Base-by-base conservation (phyloP, 2,888 invertebrate species). In the Silvanus unidentatus region DNA sequence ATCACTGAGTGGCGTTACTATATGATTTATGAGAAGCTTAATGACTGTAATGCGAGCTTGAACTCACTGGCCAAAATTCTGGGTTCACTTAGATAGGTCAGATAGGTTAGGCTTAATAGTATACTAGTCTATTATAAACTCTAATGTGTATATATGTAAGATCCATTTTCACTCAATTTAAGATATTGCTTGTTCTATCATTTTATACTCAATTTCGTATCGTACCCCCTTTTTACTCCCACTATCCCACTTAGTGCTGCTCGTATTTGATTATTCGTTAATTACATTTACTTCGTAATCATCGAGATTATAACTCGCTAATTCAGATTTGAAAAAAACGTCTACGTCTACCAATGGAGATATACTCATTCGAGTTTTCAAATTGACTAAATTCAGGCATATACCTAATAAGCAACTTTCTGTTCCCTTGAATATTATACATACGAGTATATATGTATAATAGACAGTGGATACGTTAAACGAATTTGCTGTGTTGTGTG, bases 21-120 rank as follows among this genome's bases (percentile, higher is more conserved):
- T 57, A 54, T 57, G 57, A 57, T 57, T 57, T 53, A 57, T 57
- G 53, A 49, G 43, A 46, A 55, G 54, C 57, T 54, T 57, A 57
- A 57, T 57, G 57, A 55, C 57, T 54, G 52, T 57, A 55, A 57
- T 55, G 52, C 50, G 48, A 54, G 47, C 53, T 49, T 50, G 53
- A 57, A 50, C 49, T 53, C 48, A 48, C 50, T 52, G 50, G 44
- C 54, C 47, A 48, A 53, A 57, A 54, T 49, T 57, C 48, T 42
- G 49, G 51, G 54, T 52, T 55, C 53, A 50, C 50, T 57, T 51
- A 52, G 53, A 53, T 57, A 51, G 50, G 55, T 52, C 55, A 51
- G 52, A 52, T 52, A 49, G 53, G 53, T 55, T 50, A 45, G 45
- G 51, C 49, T 48, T 45, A 48, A 49, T 52, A 47, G 53, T 50